Conservation (phyloP, 1,140 invertebrate species). For the Adoxophyes honmai region DNA sequence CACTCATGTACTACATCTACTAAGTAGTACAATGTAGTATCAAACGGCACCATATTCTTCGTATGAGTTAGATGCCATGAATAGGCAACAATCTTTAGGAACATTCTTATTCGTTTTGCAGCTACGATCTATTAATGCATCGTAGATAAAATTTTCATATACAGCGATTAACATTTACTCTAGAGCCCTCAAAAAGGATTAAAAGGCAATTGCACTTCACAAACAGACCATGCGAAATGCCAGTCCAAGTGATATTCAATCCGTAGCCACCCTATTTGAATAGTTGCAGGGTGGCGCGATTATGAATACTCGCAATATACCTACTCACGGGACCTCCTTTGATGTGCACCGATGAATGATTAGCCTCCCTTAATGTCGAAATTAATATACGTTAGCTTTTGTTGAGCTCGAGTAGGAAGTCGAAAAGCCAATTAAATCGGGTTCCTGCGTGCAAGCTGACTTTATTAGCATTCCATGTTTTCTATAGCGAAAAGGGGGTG, state of each 20-base stretch:
- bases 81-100: no score
- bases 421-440: slow-evolving; percentile 12
- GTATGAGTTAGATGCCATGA: no score
- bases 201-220: slow-evolving; percentile 9
- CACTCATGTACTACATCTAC: no score
- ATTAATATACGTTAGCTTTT: slow-evolving; percentile 13
- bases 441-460: neutral
- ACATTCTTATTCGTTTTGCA: no score
- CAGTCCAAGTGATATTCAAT: slow-evolving; percentile 11
- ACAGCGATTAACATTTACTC: slow-evolving; percentile 8
- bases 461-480: slow-evolving; percentile 14
- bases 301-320: slow-evolving; percentile 10
- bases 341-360: slow-evolving; percentile 14
- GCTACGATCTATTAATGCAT: no score
- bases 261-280: neutral
- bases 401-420: neutral
- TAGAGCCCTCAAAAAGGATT: slow-evolving; percentile 2
- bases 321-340: neutral
- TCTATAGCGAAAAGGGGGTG: slow-evolving; percentile 10
- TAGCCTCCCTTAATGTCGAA: slow-evolving; percentile 13
- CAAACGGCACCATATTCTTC: no score
- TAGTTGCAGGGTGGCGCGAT: neutral
- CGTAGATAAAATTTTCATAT: no score
- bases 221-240: slow-evolving; percentile 12
- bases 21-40: no score